Evolutionary conservation across 2,888 invertebrate species (phyloP).

Genomic region (Achlya flavicornis): DNA sequence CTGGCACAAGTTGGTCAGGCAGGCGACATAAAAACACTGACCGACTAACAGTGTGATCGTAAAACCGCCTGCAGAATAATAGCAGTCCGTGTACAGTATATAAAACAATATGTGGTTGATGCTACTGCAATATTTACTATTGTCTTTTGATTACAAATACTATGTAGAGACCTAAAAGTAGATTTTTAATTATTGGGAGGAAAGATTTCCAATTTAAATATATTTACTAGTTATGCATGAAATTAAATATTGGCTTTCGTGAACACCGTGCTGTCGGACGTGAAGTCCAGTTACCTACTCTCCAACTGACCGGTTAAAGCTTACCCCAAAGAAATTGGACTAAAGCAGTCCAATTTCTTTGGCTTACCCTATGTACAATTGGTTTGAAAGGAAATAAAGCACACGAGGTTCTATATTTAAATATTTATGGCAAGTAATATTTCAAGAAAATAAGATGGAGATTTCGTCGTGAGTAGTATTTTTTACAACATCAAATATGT

Average conservation of each 20-base stretch:
- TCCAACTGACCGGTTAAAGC: no score
- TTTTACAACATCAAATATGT: constrained; percentile 4
- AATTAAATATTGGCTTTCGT: no score
- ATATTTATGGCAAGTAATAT: background rate
- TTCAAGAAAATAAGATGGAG: background rate
- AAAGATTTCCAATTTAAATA: no score
- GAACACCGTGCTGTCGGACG: no score
- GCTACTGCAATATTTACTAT: background rate
- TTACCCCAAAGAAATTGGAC: no score
- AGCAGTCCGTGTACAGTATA: background rate
- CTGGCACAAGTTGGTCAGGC: background rate
- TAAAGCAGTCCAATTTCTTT: no score
- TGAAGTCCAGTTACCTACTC: no score
- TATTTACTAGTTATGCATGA: no score
- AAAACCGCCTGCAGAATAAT: no score
- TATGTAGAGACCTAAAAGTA: background rate
- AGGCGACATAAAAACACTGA: constrained; percentile 11
- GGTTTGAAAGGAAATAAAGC: background rate
- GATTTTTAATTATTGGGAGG: no score
- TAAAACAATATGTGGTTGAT: background rate
- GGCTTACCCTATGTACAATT: no score
- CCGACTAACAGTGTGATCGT: constrained; percentile 1
- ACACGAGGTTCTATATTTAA: background rate
- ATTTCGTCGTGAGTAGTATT: background rate
- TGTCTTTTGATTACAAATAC: background rate